These are phyloP conservation scores for Muschampia plurimacula DNA, from an alignment of 2,888 invertebrate species.

Conservation along the genomic window DNA sequence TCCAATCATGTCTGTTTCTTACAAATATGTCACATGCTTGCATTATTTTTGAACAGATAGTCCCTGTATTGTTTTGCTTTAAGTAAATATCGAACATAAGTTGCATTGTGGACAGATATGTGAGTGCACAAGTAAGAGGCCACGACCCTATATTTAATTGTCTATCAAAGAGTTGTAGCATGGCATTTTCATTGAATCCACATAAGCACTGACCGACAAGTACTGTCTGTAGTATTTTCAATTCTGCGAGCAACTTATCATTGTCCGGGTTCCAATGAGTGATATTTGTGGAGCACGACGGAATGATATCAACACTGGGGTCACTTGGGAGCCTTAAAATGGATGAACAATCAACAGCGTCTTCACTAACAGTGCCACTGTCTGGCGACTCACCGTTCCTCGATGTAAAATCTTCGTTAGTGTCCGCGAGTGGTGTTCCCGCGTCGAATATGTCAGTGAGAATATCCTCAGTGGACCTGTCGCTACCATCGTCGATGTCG, in stretches of 20 bases:
- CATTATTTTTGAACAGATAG: conserved; percentile 92
- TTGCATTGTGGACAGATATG: conserved; percentile 93
- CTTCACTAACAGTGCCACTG: conserved; percentile 81
- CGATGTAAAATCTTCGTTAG: conserved; percentile 70
- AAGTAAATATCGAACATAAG: conserved; percentile 93
- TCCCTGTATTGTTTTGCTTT: conserved; percentile 93
- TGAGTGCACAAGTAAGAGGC: conserved; percentile 85
- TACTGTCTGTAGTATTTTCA: conserved; percentile 87
- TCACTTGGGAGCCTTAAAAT: conserved; percentile 70
- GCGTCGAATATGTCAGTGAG: conserved; percentile 75
- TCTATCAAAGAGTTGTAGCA: conserved; percentile 90
- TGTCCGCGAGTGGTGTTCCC: conserved; percentile 72
- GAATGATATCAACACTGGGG: conserved; percentile 66
- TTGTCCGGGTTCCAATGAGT: conserved; percentile 71
- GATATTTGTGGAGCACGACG: conserved; percentile 69
- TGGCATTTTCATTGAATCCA: conserved; percentile 89
- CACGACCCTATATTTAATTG: conserved; percentile 80
- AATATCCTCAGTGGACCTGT: conserved; percentile 81
- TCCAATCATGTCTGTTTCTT: conserved; percentile 92
- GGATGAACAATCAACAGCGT: conserved; percentile 80
- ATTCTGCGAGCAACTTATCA: conserved; percentile 77
- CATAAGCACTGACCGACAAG: conserved; percentile 92
- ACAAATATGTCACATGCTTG: conserved; percentile 92
- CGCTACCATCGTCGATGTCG: conserved; percentile 84
- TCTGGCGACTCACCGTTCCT: conserved; percentile 81